Conservation (phyloP, 2,797 vertebrate genomes). For the Parotocinclus haroldoi region DNA sequence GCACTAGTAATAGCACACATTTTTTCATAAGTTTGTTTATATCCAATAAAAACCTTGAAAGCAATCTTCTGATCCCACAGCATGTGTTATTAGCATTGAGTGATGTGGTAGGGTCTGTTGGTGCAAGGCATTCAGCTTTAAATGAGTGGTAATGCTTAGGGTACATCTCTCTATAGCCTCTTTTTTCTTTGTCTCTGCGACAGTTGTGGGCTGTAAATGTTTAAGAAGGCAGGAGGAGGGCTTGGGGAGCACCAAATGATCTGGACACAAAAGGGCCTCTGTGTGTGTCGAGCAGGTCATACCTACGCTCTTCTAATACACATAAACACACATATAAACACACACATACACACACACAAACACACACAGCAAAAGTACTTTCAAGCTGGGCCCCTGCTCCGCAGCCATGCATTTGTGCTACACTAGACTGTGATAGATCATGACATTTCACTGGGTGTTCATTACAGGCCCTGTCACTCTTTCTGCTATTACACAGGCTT, state of each 20-base stretch:
- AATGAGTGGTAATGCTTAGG: neutral
- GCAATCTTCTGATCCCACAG: neutral
- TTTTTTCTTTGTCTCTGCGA: constrained; percentile 50
- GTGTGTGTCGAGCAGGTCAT: constrained; percentile 74
- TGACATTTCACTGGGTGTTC: constrained; percentile 47
- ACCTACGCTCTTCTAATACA: constrained; percentile 72
- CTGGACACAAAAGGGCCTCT: constrained; percentile 77
- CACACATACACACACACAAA: constrained; percentile 60
- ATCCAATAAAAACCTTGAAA: neutral
- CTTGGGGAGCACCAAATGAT: constrained; percentile 72
- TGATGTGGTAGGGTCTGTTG: neutral
- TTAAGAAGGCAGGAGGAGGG: constrained; percentile 69
- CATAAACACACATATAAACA: constrained; percentile 64
- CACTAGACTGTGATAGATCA: constrained; percentile 40
- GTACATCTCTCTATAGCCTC: constrained; percentile 1
- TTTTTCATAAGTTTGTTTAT: neutral
- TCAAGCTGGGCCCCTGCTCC: constrained; percentile 30
- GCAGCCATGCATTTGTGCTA: constrained; percentile 39
- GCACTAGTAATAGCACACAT: neutral
- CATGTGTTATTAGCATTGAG: neutral
- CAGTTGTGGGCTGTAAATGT: constrained; percentile 76
- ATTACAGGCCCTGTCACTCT: constrained; percentile 57
- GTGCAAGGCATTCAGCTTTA: neutral
- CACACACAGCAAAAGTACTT: constrained; percentile 49
- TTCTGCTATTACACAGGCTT: constrained; percentile 38